Percentiles rank a stretch among this genome's conserved stretches.
These are phyloP conservation scores for Epistrophe grossulariae DNA, from an alignment of 2,888 invertebrate species.

Conservation along the genomic window DNA sequence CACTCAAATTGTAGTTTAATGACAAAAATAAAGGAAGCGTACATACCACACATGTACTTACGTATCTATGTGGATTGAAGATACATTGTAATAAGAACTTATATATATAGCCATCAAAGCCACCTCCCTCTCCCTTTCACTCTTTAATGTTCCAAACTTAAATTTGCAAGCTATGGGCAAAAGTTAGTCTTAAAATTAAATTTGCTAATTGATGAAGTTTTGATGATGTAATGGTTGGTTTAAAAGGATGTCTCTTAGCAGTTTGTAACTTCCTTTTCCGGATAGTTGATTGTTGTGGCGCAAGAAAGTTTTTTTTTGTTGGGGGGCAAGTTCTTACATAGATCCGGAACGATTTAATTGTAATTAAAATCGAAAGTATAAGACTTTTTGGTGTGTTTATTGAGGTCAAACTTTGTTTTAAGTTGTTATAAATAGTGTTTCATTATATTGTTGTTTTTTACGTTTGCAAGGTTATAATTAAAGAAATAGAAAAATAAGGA, in stretches of 20 bases:
- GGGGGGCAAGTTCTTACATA: not conserved
- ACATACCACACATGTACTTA: not conserved
- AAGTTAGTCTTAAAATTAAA: slow-evolving; percentile 55
- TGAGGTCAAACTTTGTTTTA: slow-evolving; percentile 50
- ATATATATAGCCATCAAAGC: not conserved
- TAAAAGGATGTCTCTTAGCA: slow-evolving; percentile 41
- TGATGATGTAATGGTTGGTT: slow-evolving; percentile 55
- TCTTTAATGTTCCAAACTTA: slow-evolving; percentile 1
- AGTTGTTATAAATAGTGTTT: slow-evolving; percentile 3
- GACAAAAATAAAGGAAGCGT: not conserved
- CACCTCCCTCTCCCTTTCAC: not conserved
- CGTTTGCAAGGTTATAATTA: not conserved
- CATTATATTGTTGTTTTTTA: not conserved
- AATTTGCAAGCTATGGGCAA: slow-evolving; percentile 22
- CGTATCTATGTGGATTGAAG: not conserved
- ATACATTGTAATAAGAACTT: not conserved
- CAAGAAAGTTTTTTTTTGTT: slow-evolving; percentile 27
- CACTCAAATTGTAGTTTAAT: slow-evolving; percentile 48
- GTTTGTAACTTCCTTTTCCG: slow-evolving; percentile 41
- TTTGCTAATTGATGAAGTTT: slow-evolving; percentile 70
- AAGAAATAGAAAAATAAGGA: not conserved
- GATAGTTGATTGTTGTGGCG: slow-evolving; percentile 39
- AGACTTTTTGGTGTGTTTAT: slow-evolving; percentile 42
- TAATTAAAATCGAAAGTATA: slow-evolving; percentile 46
- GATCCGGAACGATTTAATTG: slow-evolving; percentile 39